Evolutionary conservation across 2,797 vertebrate genomes (phyloP).

Genomic region (Acanthis flammea): DNA sequence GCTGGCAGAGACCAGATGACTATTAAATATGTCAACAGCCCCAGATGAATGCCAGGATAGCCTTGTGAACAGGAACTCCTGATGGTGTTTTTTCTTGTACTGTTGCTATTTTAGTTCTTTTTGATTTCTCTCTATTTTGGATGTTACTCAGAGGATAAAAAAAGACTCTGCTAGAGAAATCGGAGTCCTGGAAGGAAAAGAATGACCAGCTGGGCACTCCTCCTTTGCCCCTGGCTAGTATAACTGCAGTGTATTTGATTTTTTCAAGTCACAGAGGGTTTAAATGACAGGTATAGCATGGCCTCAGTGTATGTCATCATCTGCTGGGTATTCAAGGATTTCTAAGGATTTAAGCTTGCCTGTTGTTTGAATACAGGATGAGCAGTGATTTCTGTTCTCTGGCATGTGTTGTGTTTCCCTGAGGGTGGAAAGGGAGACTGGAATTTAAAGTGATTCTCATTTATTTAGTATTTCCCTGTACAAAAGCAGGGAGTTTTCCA

Average conservation of each 20-base stretch:
- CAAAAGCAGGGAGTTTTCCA: constrained; percentile 51
- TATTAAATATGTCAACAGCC: not conserved
- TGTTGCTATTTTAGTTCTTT: constrained; percentile 27
- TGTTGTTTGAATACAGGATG: not conserved
- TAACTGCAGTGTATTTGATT: not conserved
- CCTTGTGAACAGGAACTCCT: constrained; percentile 46
- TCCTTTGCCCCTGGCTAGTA: not conserved
- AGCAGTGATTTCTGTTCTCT: constrained; percentile 34
- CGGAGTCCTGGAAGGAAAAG: not conserved
- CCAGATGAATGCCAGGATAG: constrained; percentile 7
- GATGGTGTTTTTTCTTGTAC: not conserved
- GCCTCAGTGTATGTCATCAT: constrained; percentile 21
- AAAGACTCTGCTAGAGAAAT: not conserved
- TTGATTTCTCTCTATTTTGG: constrained; percentile 8
- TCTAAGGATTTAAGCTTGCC: constrained; percentile 33
- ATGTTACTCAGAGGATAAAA: not conserved
- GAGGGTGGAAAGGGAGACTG: constrained; percentile 61
- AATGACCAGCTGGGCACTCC: not conserved
- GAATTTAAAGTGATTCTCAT: constrained; percentile 55
- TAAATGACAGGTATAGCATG: not conserved
- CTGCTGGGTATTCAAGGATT: constrained; percentile 18
- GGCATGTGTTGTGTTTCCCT: constrained; percentile 63
- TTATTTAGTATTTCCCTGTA: constrained; percentile 54
- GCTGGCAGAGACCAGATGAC: not conserved
- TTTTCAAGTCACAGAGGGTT: not conserved